Evolutionary conservation across 1,140 invertebrate species (phyloP), one percentile per base, ranked within the genome.

Genomic region (Stegodyphus dumicola): DNA sequence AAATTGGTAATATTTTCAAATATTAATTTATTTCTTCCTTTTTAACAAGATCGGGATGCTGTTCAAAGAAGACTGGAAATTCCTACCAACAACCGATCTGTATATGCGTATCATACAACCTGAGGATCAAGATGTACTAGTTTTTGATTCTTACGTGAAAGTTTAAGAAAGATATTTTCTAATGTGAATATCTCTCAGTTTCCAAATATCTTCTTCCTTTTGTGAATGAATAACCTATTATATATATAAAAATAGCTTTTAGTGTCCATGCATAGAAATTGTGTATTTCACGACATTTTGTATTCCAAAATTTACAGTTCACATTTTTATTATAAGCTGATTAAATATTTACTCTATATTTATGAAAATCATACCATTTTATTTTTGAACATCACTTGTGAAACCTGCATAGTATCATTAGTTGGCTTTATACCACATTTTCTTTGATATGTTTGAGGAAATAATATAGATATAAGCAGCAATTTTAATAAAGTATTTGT

Each of bases 61-160:
- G 84, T 86, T 9, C 54, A 77, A 73, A 77, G 75, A 49, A 70
- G 84, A 33, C 11, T 86, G 53, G 60, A 65, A 53, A 78, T 86
- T 17, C 75, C 78, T 15, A 52, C 75, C 33, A 78, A 78, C 69
- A 86, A 74, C 60, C 52, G 75, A 9, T 86, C 75, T 56, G 81
- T 7, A 7, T 77, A 77, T 66, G 75, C 75, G 10, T 77, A 73
- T n/a, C 81, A 69, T 51, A 77, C 65, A 13, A 85, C 73, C 9
- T 85, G 70, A 85, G 51, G 69, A 60, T 11, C 17, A 18, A 33
- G 11, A 64, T 15, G 11, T 18, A 54, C 18, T 13, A 49, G 75
- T 60, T n/a, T 11, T 56, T 60, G 56, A 60, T 13, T n/a, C 18
- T 71, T 78, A 48, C 48, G 6, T 9, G 11, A 65, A 56, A 70